phyloP scores from a whole-genome alignment of 2,888 invertebrate genomes.

The Eurois occulta region DNA sequence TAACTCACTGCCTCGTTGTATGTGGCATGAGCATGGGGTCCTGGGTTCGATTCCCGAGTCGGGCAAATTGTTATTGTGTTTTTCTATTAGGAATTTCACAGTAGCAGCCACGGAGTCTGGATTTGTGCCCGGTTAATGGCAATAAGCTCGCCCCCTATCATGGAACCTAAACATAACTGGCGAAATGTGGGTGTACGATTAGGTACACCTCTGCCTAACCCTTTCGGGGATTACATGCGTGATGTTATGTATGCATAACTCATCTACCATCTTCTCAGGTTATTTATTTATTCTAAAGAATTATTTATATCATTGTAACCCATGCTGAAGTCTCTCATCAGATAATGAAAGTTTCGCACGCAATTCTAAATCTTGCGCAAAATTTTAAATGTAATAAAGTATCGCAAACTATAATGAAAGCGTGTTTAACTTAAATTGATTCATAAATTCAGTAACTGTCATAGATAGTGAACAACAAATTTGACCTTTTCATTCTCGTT shows the following conservation, averaged over 20 bases:
- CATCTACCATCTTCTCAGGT: not conserved
- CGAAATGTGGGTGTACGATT: too few species aligned
- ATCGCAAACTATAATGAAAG: not conserved
- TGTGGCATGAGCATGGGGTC: too few species aligned
- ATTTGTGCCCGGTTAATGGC: too few species aligned
- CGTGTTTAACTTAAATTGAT: slow-evolving; percentile 25
- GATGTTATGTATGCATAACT: not conserved
- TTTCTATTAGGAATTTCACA: too few species aligned
- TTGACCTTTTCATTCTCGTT: slow-evolving; percentile 32
- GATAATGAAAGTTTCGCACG: not conserved
- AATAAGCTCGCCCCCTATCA: too few species aligned
- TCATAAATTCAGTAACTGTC: slow-evolving; percentile 41
- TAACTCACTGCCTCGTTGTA: not conserved
- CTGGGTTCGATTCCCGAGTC: too few species aligned
- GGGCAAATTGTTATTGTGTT: too few species aligned
- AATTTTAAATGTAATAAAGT: not conserved
- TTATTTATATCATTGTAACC: not conserved
- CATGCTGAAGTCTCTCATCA: not conserved
- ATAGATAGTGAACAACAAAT: slow-evolving; percentile 12
- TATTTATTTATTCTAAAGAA: not conserved
- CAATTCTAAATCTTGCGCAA: not conserved
- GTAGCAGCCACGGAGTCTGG: too few species aligned
- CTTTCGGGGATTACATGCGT: not conserved
- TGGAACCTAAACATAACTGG: too few species aligned
- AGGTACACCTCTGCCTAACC: not conserved